Base-by-base conservation (phyloP, 2,797 vertebrate genomes). In the Mus spretus region DNA sequence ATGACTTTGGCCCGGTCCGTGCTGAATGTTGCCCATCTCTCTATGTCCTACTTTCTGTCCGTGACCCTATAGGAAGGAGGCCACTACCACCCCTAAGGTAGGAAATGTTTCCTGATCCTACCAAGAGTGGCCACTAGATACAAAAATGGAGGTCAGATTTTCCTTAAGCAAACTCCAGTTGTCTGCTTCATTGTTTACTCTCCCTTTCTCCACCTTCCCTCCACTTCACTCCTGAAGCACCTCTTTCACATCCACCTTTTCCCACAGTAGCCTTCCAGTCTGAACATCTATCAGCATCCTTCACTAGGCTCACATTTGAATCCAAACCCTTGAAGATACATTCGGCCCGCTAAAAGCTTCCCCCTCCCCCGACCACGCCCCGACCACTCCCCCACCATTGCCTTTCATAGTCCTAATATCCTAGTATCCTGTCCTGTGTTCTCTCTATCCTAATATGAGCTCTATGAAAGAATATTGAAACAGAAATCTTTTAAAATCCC, bases 401-500 rank as follows among this genome's bases (percentile, higher is more conserved):
- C 92, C 59, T 87, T 40, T 26, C 24, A 59, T 53, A 92, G 14
- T 9, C 34, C 50, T 72, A 75, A 72, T 47, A 12, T 11, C 50
- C 55, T 4, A 70, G 8, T 3, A 84, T 34, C 24, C 24, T 84
- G 22, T 61, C 40, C 53, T 4, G 9, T 24, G 3, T 89, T 83
- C n/a, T 80, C 11, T 5, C 15, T 19, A 31, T 17, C n/a, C 28
- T 40, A 57, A 6, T 67, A 72, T 44, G 55, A 95, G 74, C 59
- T 85, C 67, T 74, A 20, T 61, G 50, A 89, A 89, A 84, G 47
- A 82, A 82, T n/a, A 12, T 85, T 91, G 84, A 61, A 93, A 77
- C 19, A 67, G 90, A 72, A 44, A 26, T 92, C 82, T 92, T 74
- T 61, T 86, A 89, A 87, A 59, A n/a, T 67, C 78, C 40, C 44